Conservation (phyloP, 2,797 vertebrate species). For the Crenichthys baileyi region DNA sequence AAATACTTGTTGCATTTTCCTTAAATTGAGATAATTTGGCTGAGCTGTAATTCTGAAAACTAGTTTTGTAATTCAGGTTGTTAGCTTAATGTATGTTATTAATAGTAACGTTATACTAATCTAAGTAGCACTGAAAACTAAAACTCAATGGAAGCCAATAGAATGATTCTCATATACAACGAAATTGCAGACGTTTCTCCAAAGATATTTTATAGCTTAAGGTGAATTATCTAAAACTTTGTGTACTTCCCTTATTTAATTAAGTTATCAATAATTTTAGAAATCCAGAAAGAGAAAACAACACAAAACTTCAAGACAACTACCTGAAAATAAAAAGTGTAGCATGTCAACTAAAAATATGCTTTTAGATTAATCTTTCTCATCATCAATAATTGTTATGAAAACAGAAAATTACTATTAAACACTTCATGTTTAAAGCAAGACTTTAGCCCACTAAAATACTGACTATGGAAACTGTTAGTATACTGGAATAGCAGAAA, state of each 20-base stretch:
- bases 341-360: not conserved
- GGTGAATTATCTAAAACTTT: not conserved
- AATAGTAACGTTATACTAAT: not conserved
- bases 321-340: not conserved
- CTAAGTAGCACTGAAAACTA: not conserved
- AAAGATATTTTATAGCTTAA: not conserved
- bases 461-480: constrained; percentile 34
- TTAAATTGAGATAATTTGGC: too few relatives aligned
- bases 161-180: not conserved
- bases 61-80: too few relatives aligned
- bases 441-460: constrained; percentile 36
- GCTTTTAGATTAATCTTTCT: constrained; percentile 9
- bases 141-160: not conserved
- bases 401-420: not conserved
- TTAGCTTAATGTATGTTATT: too few relatives aligned
- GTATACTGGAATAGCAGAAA: constrained; percentile 33
- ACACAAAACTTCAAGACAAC: not conserved
- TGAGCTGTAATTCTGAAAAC: too few relatives aligned
- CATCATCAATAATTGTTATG: not conserved
- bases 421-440: constrained; percentile 30
- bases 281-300: not conserved
- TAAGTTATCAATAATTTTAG: not conserved
- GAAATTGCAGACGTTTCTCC: not conserved
- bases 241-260: not conserved
- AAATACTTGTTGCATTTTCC: too few relatives aligned